Evolutionary conservation across 2,888 invertebrate species (phyloP).

Genomic region (Thelaira solivaga): DNA sequence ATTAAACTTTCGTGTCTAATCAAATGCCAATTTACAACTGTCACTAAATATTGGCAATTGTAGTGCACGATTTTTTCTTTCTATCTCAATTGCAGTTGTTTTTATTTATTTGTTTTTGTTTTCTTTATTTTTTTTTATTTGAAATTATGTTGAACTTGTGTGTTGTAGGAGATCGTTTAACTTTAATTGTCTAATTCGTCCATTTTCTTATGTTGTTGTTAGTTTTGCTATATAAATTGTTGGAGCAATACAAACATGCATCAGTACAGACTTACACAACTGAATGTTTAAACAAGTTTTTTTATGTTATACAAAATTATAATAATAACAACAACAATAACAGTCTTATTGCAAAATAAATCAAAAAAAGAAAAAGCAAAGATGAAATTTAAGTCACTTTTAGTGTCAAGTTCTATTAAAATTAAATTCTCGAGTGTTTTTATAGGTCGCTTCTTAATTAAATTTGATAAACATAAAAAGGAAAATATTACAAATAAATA

Average conservation of each 20-base stretch:
- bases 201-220: conserved; percentile 48
- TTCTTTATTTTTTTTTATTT: neutral
- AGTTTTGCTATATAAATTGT: conserved; percentile 11
- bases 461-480: neutral
- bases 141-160: conserved; percentile 45
- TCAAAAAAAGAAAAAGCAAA: neutral
- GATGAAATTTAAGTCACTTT: conserved; percentile 27
- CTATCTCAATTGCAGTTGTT: neutral
- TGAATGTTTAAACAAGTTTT: conserved; percentile 29
- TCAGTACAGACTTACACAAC: no score
- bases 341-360: neutral
- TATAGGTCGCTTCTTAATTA: neutral
- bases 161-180: conserved; percentile 52
- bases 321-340: neutral
- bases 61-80: neutral
- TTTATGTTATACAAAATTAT: neutral
- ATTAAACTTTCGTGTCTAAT: conserved; percentile 53
- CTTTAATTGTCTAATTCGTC: conserved; percentile 62
- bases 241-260: conserved; percentile 41
- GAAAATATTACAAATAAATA: no score
- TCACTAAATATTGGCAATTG: conserved; percentile 30
- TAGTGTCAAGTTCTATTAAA: conserved; percentile 52
- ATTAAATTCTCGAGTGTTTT: neutral
- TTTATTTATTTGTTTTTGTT: neutral
- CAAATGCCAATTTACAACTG: conserved; percentile 57